Percentiles rank a stretch among this genome's conserved stretches.
Evolutionary conservation across 2,797 vertebrate species (phyloP).

Genomic region (Glyptemys insculpta): DNA sequence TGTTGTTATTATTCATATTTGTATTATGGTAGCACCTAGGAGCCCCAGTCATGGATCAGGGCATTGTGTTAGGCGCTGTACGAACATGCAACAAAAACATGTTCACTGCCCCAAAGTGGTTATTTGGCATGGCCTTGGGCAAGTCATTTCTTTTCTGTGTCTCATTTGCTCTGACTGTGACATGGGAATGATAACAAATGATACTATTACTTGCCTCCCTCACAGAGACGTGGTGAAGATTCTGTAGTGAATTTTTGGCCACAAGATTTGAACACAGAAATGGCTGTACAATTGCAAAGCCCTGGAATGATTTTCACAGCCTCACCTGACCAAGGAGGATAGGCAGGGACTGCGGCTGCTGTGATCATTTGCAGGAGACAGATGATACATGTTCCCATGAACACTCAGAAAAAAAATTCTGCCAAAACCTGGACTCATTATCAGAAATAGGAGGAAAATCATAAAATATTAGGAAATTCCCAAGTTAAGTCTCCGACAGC

Average conservation of each 20-base stretch:
- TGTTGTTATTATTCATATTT: background rate
- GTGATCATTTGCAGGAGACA: slow-evolving; percentile 34
- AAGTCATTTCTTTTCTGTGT: slow-evolving; percentile 52
- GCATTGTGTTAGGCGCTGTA: background rate
- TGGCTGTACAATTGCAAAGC: slow-evolving; percentile 58
- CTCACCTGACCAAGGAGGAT: slow-evolving; percentile 39
- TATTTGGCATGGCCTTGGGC: slow-evolving; percentile 32
- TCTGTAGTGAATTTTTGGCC: slow-evolving; percentile 60
- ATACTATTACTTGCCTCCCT: slow-evolving; percentile 39
- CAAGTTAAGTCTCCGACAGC: fast-evolving
- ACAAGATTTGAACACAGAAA: slow-evolving; percentile 44
- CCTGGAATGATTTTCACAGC: slow-evolving; percentile 31
- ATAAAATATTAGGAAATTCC: background rate
- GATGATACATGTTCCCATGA: slow-evolving; percentile 43
- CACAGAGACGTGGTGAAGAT: slow-evolving; percentile 58
- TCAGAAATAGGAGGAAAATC: slow-evolving; percentile 1
- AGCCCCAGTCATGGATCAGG: background rate
- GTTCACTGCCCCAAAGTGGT: background rate
- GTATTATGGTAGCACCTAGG: background rate
- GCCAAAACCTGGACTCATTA: background rate
- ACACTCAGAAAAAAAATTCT: background rate
- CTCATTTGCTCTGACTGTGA: slow-evolving; percentile 41
- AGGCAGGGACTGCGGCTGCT: slow-evolving; percentile 59
- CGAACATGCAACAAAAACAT: background rate
- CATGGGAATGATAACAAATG: slow-evolving; percentile 62